phyloP scores from a whole-genome alignment of 2,113 vertebrate genomes.

The Galeopterus variegatus region DNA sequence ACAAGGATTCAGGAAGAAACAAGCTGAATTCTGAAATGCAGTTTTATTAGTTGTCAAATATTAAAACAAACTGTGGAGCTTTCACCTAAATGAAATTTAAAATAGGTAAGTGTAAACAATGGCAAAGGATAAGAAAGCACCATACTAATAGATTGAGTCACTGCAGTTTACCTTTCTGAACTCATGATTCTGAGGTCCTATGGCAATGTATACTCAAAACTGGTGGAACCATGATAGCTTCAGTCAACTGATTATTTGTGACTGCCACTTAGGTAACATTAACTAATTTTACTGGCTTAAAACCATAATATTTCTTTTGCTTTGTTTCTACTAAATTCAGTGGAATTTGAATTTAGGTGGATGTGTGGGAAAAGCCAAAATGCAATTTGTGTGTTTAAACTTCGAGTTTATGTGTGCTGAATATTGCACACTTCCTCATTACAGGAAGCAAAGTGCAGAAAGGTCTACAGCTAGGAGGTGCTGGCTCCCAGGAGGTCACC shows the following conservation, averaged over 20 bases:
- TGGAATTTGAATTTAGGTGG: background rate
- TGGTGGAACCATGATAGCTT: background rate
- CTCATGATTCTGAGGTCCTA: background rate
- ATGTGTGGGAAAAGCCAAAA: background rate
- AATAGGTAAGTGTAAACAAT: background rate
- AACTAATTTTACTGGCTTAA: background rate
- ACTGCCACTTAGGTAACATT: slow-evolving; percentile 12
- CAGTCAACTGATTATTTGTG: background rate
- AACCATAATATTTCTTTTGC: background rate
- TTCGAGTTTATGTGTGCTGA: background rate
- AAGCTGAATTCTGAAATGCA: background rate
- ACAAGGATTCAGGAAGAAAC: slow-evolving; percentile 16
- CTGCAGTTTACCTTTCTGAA: background rate
- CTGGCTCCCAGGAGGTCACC: background rate
- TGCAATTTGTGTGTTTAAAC: background rate
- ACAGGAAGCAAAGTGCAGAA: background rate
- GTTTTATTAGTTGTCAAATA: background rate
- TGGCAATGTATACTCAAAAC: background rate
- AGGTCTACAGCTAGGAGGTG: background rate
- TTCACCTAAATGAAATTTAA: background rate
- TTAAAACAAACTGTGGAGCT: background rate
- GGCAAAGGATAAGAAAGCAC: background rate
- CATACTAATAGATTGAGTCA: background rate
- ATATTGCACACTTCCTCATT: background rate
- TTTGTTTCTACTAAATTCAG: slow-evolving; percentile 2